Evolutionary conservation across 2,888 invertebrate species (phyloP).

Genomic region (Scrobipalpa costella): DNA sequence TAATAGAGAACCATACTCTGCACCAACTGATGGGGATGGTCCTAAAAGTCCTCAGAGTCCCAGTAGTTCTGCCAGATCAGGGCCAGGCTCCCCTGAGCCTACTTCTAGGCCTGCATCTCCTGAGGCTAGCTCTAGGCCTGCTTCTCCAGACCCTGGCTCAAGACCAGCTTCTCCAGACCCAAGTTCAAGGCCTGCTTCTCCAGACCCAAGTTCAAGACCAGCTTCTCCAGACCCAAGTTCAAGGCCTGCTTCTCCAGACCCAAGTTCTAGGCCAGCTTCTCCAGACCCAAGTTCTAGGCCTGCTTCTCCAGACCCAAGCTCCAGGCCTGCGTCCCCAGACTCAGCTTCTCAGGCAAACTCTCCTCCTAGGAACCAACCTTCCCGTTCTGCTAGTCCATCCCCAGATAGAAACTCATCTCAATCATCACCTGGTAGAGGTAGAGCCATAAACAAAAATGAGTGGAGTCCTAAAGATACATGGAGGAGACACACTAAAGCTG

Average conservation of each 20-base stretch:
- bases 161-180: conserved; percentile 41
- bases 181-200: conserved; percentile 18
- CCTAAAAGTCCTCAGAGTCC: conserved; percentile 70
- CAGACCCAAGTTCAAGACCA: conserved; percentile 61
- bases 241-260: conserved; percentile 45
- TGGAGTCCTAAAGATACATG: conserved; percentile 72
- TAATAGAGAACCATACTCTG: conserved; percentile 54
- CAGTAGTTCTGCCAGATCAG: conserved; percentile 57
- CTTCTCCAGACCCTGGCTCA: too few species aligned
- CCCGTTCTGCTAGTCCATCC: conserved; percentile 63
- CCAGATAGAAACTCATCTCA: conserved; percentile 60
- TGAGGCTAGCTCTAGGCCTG: too few species aligned
- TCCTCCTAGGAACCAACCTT: conserved; percentile 52
- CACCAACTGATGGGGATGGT: conserved; percentile 52
- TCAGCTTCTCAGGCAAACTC: conserved; percentile 53
- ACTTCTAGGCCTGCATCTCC: conserved; percentile 50
- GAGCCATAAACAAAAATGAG: conserved; percentile 55
- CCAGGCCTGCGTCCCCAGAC: conserved; percentile 59
- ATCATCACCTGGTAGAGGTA: conserved; percentile 49
- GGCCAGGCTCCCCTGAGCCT: conserved; percentile 58
- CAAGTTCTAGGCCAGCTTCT: background rate
- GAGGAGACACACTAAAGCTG: conserved; percentile 73
- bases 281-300: conserved; percentile 50
- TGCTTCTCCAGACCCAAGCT: conserved; percentile 56
- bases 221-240: conserved; percentile 56